These are phyloP conservation scores for Drosophila kokeensis DNA, from an alignment of 2,888 invertebrate species.

Conservation along the genomic window DNA sequence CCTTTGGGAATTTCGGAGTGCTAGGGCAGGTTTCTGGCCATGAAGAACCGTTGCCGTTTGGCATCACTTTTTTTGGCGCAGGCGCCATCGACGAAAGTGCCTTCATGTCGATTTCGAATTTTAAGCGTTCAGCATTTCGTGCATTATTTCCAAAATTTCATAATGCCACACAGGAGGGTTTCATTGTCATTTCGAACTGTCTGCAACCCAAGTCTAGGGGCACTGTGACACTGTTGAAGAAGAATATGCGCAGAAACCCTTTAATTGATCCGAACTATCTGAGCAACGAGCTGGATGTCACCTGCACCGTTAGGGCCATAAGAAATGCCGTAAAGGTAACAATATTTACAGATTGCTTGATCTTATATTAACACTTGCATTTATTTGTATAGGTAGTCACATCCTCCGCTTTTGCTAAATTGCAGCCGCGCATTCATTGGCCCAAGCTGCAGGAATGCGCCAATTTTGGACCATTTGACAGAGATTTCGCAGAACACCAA, in stretches of 20 bases:
- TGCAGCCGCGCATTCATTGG: slow-evolving; percentile 89
- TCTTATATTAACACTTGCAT: slow-evolving; percentile 56
- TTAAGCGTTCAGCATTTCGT: slow-evolving; percentile 87
- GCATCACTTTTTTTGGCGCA: slow-evolving; percentile 88
- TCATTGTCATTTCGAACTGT: slow-evolving; percentile 89
- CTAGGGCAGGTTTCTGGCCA: slow-evolving; percentile 87
- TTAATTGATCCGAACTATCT: slow-evolving; percentile 92
- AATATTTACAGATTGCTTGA: no score
- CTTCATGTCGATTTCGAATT: slow-evolving; percentile 89
- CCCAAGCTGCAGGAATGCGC: slow-evolving; percentile 88
- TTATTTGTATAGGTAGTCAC: slow-evolving; percentile 80
- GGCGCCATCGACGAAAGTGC: slow-evolving; percentile 89
- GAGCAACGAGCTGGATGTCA: slow-evolving; percentile 87
- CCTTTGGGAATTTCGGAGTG: slow-evolving; percentile 87
- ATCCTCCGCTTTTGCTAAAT: slow-evolving; percentile 87
- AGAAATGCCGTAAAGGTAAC: slow-evolving; percentile 86
- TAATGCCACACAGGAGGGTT: slow-evolving; percentile 88
- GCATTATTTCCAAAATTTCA: slow-evolving; percentile 89
- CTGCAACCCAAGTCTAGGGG: slow-evolving; percentile 91
- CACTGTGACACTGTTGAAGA: slow-evolving; percentile 87
- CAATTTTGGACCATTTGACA: slow-evolving; percentile 85
- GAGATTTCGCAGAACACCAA: slow-evolving; percentile 80
- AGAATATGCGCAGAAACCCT: slow-evolving; percentile 87
- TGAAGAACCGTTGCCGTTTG: slow-evolving; percentile 83
- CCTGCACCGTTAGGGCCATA: slow-evolving; percentile 88